Evolutionary conservation across 2,113 vertebrate species (phyloP), one percentile per base, ranked within the genome.

Genomic region (Mellivora capensis): DNA sequence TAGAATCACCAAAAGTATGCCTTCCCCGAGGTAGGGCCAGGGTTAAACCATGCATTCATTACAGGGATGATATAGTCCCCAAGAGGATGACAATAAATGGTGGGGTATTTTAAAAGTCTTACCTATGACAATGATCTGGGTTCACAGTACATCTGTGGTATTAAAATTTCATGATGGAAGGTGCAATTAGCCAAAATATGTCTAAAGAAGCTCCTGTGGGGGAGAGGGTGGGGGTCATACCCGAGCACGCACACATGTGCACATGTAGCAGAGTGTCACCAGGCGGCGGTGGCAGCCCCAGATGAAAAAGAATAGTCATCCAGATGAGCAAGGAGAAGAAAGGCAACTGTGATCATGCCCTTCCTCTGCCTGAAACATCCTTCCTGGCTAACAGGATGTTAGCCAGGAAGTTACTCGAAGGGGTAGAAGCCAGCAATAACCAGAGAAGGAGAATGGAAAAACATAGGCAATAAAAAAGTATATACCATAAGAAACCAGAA

Each of bases 151-250:
- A 69, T 12, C 25, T n/a, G 29, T 47, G 6, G 11, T n/a, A 62
- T 64, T 61, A 27, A 80, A 72, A 57, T 61, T 62, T 87, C 37
- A 62, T 25, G 18, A 76, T 9, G 7, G 20, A 90, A 57, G 7
- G 20, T 29, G 18, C 25, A 0, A 92, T 74, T 34, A 77, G 47
- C 29, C 74, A 37, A 62, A 79, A 49, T 76, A 67, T 4, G 10
- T 25, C 44, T 71, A 20, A 83, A 94, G 54, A 91, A 47, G 25
- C 34, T 59, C 25, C 29, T 52, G 44, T 49, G 29, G 4, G 17
- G 21, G 20, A 10, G 11, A 1, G 29, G 8, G 25, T 12, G 3
- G 12, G 5, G 76, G 27, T 4, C 27, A 37, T 1, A 0, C 18
- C 49, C 3, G 10, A 62, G 49, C 15, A 62, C 79, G 77, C 62